Base-by-base conservation (phyloP, 2,113 vertebrate species). In the Rallus limicola region DNA sequence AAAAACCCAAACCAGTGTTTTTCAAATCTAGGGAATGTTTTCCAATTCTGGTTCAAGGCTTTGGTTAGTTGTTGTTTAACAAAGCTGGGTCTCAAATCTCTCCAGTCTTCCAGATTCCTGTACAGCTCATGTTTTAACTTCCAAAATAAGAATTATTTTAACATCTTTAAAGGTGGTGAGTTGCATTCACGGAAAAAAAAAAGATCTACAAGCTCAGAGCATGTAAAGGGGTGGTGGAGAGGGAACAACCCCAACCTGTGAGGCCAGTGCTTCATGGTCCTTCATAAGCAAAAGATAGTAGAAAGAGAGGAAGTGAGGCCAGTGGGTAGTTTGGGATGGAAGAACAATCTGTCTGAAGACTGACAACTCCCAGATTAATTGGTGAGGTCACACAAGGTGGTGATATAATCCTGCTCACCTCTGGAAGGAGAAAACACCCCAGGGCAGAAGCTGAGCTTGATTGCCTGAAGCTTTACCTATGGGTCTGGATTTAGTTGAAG, bases 211-310 rank as follows among this genome's bases (percentile, higher is more conserved):
- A 0, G 21, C 7, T 86, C 56, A 81, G 64, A 70, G 16, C 7
- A 34, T 6, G 7, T 18, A 29, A 24, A 17, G 36, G 3, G 1
- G 16, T n/a, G 13, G 24, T 13, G 13, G 14, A 26, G 26, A 15
- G 5, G 16, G 26, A 4, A n/a, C 25, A 10, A 42, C 1, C 1
- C 1, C 2, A 55, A 2, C 17, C 20, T 81, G 11, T 55, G 48
- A 44, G 9, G 24, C 3, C 29, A 21, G 14, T 13, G 19, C 17
- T 58, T 11, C 1, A 0, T 86, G 25, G 9, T 52, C 46, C 28
- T 90, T 78, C 40, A n/a, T 4, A 36, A 56, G 20, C 9, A 65
- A 84, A 36, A 4, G 5, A 4, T 9, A n/a, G 10, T 29, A n/a
- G 42, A 52, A 93, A 62, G 16, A 17, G 26, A 38, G 5, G 15